Conservation (phyloP, 2,113 vertebrate genomes). For the Crotalus horridus region DNA sequence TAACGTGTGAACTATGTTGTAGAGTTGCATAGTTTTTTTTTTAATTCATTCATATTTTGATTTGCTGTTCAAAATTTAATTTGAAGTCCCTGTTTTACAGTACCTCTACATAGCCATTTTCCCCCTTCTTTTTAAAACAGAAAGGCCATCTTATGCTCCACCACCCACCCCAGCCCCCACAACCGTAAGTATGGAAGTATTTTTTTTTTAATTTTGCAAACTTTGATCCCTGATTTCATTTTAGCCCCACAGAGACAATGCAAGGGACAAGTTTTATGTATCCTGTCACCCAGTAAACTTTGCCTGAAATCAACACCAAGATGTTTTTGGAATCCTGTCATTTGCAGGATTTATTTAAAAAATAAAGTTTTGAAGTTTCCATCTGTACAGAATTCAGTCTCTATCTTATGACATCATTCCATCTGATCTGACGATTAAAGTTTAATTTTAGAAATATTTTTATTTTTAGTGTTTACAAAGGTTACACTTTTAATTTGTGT, state of each 20-base stretch:
- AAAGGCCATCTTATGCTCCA: conserved; percentile 95
- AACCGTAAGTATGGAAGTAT: conserved; percentile 87
- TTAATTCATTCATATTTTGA: background rate
- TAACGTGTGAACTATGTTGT: background rate
- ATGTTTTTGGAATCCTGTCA: background rate
- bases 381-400: background rate
- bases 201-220: conserved; percentile 69
- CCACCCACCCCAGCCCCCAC: conserved; percentile 95
- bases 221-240: conserved; percentile 50
- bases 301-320: background rate
- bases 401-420: background rate
- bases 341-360: background rate
- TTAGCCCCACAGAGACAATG: background rate
- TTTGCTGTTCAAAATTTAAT: background rate
- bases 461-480: background rate
- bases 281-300: background rate
- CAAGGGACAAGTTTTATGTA: rapidly evolving
- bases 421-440: background rate
- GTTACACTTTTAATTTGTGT: background rate
- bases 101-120: background rate
- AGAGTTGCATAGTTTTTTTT: background rate
- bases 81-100: background rate
- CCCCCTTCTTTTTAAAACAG: conserved; percentile 74
- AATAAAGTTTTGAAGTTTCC: background rate
- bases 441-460: background rate